phyloP scores from a whole-genome alignment of 2,888 invertebrate genomes.

The Heteromurus nitidus region DNA sequence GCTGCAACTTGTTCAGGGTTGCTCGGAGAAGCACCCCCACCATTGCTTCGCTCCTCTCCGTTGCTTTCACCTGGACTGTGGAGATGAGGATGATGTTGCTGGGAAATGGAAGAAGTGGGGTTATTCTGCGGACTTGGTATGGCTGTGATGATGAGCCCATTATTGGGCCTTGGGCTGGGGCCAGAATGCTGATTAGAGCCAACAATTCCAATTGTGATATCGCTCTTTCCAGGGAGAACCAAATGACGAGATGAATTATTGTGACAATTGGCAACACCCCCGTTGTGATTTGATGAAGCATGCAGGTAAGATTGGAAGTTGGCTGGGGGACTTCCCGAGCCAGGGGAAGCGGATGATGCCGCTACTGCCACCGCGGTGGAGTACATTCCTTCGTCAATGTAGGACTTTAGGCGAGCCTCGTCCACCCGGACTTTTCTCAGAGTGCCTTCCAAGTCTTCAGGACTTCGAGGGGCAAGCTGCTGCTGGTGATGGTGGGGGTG shows the following conservation, averaged over 20 bases:
- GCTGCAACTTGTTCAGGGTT: background rate
- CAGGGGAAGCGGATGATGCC: background rate
- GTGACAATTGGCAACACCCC: background rate
- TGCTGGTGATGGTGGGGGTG: conserved; percentile 42
- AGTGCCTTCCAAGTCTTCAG: conserved; percentile 46
- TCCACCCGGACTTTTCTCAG: conserved; percentile 35
- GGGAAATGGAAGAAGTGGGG: background rate
- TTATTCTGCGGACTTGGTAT: conserved; percentile 25
- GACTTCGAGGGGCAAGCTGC: conserved; percentile 50
- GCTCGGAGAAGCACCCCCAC: conserved; percentile 2
- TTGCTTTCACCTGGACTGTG: conserved; percentile 13
- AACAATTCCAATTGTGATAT: conserved; percentile 40
- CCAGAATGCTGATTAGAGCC: conserved; percentile 20
- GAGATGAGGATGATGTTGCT: background rate
- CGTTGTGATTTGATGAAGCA: background rate
- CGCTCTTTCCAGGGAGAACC: conserved; percentile 44
- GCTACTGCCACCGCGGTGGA: background rate
- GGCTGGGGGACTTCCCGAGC: background rate
- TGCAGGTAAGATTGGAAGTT: conserved; percentile 24
- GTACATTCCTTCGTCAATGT: conserved; percentile 41
- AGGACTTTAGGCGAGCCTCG: conserved; percentile 46
- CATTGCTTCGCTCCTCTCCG: too few species aligned
- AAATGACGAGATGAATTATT: background rate
- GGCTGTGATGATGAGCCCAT: conserved; percentile 39
- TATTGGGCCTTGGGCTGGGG: conserved; percentile 38